Conservation (phyloP, 2,888 invertebrate species). For the Cistogaster globosa region DNA sequence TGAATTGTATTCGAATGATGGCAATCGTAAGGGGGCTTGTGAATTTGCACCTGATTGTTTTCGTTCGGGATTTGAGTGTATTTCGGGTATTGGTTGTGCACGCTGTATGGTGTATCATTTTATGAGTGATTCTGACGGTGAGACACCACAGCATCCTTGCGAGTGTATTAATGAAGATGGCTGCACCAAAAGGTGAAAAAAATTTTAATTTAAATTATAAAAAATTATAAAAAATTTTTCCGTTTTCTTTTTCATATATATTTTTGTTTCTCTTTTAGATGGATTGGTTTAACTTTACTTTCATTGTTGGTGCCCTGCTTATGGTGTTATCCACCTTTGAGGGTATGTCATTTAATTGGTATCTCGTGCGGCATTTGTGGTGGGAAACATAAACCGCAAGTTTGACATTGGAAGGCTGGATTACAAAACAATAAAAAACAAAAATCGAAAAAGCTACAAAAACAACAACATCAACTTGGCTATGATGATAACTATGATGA, state of each 20-base stretch:
- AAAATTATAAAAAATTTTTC: too few species aligned
- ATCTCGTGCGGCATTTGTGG: conserved; percentile 92
- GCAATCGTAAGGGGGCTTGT: conserved; percentile 93
- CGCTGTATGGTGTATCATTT: conserved; percentile 96
- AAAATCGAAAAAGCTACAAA: conserved; percentile 26
- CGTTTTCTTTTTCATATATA: too few species aligned
- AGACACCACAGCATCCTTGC: conserved; percentile 93
- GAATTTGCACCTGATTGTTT: conserved; percentile 94
- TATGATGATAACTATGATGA: conserved; percentile 59
- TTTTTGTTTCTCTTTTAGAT: conserved; percentile 82
- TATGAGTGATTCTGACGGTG: conserved; percentile 95
- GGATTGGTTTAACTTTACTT: conserved; percentile 93
- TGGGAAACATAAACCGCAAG: conserved; percentile 88
- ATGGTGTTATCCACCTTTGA: conserved; percentile 95
- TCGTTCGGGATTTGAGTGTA: conserved; percentile 90
- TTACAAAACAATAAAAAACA: conserved; percentile 75
- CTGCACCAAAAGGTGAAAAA: conserved; percentile 87
- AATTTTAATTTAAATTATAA: neutral
- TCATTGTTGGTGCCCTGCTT: conserved; percentile 95
- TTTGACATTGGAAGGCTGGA: conserved; percentile 83
- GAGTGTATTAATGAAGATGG: conserved; percentile 89
- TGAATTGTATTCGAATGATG: conserved; percentile 91
- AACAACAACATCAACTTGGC: conserved; percentile 41
- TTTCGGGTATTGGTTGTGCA: conserved; percentile 94
- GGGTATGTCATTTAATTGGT: conserved; percentile 92